A percentile compares a stretch with the other conserved stretches of the same genome.
Conservation (phyloP, 2,113 vertebrate genomes). For the Python bivittatus region DNA sequence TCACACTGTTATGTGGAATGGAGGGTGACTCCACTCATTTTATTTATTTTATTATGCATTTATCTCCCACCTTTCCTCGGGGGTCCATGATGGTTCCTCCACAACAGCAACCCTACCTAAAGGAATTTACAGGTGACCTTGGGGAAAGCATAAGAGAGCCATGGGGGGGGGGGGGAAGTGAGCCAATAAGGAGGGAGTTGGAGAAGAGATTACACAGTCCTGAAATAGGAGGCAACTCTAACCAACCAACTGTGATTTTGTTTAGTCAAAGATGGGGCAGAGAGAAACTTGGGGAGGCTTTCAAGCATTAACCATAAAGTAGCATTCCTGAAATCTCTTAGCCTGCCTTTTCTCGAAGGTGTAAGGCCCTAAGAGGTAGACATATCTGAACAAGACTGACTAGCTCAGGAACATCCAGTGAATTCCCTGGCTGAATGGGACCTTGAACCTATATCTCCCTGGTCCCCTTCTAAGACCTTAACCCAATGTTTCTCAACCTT, state of each 20-base stretch:
- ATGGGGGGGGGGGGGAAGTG: rapidly evolving
- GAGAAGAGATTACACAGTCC: neutral
- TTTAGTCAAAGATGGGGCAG: neutral
- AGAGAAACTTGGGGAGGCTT: neutral
- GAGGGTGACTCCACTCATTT: neutral
- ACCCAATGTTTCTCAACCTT: too few species aligned
- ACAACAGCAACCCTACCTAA: neutral
- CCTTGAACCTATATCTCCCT: neutral
- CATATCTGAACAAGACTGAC: neutral
- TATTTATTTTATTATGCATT: neutral
- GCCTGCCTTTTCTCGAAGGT: neutral
- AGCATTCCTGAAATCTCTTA: neutral
- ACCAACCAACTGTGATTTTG: neutral
- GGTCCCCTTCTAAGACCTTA: neutral
- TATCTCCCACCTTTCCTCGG: neutral
- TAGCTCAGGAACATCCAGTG: neutral
- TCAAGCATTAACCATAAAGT: neutral
- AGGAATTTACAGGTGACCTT: neutral
- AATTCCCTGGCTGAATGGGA: neutral
- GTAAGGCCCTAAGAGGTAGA: neutral
- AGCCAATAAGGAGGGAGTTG: neutral
- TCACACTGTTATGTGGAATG: neutral
- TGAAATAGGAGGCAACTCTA: neutral
- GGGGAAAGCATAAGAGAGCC: neutral
- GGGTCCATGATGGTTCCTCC: neutral